Evolutionary conservation across 2,797 vertebrate species (phyloP).

Genomic region (Molossus molossus): DNA sequence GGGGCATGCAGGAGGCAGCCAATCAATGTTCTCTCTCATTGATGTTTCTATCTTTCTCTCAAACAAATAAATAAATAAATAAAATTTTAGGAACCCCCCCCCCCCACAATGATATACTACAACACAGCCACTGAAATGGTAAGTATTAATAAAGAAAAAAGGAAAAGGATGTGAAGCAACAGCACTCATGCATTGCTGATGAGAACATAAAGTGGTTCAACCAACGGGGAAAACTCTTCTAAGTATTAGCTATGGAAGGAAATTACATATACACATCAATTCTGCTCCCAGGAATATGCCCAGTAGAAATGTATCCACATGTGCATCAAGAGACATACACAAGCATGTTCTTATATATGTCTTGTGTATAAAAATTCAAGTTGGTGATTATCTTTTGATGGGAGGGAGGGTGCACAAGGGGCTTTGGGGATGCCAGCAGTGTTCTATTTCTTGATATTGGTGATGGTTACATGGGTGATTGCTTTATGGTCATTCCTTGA

Average conservation of each 20-base stretch:
- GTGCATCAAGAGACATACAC: not conserved
- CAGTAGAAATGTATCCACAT: not conserved
- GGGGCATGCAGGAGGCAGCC: no score
- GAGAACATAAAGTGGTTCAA: not conserved
- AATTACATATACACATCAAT: not conserved
- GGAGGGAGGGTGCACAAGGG: not conserved
- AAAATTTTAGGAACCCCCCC: no score
- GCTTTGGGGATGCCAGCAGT: not conserved
- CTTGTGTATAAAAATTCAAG: slow-evolving; percentile 18
- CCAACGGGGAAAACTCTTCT: not conserved
- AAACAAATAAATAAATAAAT: no score
- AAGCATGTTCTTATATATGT: not conserved
- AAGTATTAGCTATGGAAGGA: not conserved
- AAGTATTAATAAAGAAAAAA: not conserved
- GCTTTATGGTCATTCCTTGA: slow-evolving; percentile 15
- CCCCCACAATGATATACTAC: not conserved
- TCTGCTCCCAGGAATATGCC: not conserved
- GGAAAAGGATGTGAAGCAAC: not conserved
- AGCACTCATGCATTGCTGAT: not conserved
- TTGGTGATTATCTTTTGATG: not conserved
- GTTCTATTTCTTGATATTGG: not conserved
- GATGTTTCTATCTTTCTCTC: no score
- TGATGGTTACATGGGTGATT: not conserved
- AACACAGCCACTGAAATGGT: not conserved
- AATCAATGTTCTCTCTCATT: no score